These are phyloP conservation scores for Nomada fucata DNA, from an alignment of 2,888 invertebrate genomes.

Conservation along the genomic window DNA sequence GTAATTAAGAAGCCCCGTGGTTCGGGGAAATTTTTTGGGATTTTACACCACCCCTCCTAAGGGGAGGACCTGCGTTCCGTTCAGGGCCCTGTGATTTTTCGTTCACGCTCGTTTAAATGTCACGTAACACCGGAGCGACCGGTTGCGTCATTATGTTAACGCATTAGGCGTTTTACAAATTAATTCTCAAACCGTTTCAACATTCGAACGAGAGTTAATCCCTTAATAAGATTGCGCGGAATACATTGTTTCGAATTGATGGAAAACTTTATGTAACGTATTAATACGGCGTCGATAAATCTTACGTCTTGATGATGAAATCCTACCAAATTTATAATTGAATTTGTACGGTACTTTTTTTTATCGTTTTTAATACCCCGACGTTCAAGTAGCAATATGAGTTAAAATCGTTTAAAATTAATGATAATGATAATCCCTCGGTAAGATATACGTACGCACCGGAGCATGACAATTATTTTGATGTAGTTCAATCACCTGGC, in stretches of 20 bases:
- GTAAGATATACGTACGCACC: too few relatives aligned
- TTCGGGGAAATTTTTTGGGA: conserved; percentile 56
- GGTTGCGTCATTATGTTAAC: not conserved
- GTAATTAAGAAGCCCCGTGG: conserved; percentile 71
- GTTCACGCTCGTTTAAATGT: not conserved
- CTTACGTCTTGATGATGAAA: not conserved
- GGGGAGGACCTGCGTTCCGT: not conserved
- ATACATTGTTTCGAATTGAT: too few relatives aligned
- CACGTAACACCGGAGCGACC: not conserved
- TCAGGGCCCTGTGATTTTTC: conserved; percentile 15
- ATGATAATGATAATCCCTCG: too few relatives aligned
- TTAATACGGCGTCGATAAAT: not conserved
- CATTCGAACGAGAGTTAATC: too few relatives aligned
- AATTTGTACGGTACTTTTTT: not conserved
- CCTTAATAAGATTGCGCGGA: too few relatives aligned
- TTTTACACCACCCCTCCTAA: conserved; percentile 7
- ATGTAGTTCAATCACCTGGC: not conserved
- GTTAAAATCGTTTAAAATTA: too few relatives aligned
- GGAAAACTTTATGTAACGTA: too few relatives aligned
- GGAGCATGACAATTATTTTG: not conserved
- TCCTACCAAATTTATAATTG: not conserved
- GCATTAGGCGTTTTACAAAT: not conserved
- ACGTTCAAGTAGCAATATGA: too few relatives aligned
- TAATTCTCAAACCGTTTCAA: not conserved
- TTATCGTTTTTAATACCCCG: too few relatives aligned